A percentile compares a stretch with the other conserved stretches of the same genome.
phyloP scores from a whole-genome alignment of 2,888 invertebrate genomes.

The Diaprepes abbreviatus region DNA sequence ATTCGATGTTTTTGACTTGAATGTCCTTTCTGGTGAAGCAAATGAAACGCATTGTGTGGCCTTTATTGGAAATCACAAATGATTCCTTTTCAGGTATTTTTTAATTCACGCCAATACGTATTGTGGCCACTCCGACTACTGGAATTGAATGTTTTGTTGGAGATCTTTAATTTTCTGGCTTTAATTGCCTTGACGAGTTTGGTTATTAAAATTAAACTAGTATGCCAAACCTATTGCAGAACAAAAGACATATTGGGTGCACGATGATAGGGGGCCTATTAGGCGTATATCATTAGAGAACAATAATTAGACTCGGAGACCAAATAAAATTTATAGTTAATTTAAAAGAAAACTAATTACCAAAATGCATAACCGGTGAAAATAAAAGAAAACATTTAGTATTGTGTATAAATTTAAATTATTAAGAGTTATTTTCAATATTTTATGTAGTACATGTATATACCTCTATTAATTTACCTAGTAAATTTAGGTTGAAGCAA shows the following conservation, averaged over 20 bases:
- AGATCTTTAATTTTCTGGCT: conserved; percentile 40
- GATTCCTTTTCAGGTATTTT: conserved; percentile 56
- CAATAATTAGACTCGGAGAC: too few species aligned
- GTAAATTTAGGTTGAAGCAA: too few species aligned
- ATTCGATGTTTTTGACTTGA: conserved; percentile 37
- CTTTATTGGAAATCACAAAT: conserved; percentile 55
- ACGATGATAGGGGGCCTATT: background rate
- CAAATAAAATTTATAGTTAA: too few species aligned
- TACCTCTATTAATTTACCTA: too few species aligned
- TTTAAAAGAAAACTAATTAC: too few species aligned
- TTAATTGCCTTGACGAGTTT: conserved; percentile 33
- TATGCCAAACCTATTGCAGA: conserved; percentile 8
- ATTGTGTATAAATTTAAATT: too few species aligned
- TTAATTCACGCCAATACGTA: conserved; percentile 44
- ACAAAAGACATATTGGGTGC: background rate
- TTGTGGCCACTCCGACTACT: conserved; percentile 50
- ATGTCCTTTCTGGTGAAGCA: conserved; percentile 43
- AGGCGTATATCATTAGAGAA: too few species aligned
- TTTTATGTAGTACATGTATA: too few species aligned
- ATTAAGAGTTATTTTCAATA: too few species aligned
- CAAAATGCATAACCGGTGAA: too few species aligned
- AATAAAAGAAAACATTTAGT: too few species aligned
- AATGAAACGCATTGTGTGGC: conserved; percentile 43
- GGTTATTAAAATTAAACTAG: conserved; percentile 5
- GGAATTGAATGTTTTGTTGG: conserved; percentile 53